Percentiles rank a stretch among this genome's conserved stretches.
Evolutionary conservation across 2,797 vertebrate species (phyloP).

Genomic region (Moxostoma hubbsi): DNA sequence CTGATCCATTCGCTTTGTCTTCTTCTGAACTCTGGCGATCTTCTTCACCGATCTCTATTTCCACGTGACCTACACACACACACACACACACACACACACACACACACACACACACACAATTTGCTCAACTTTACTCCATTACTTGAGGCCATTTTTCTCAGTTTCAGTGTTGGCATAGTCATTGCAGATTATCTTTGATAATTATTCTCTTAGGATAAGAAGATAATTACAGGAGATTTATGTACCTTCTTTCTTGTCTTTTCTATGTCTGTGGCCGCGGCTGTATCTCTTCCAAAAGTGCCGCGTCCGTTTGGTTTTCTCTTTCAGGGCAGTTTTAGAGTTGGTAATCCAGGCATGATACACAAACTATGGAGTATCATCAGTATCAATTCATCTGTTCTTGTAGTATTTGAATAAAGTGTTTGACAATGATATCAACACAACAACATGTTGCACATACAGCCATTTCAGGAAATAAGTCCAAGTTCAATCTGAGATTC

Average conservation of each 20-base stretch:
- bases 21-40: conserved; percentile 79
- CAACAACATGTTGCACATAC: not conserved
- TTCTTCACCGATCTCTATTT: conserved; percentile 84
- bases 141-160: too few relatives aligned
- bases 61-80: conserved; percentile 75
- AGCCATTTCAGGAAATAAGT: conserved; percentile 17
- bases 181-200: too few relatives aligned
- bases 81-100: conserved; percentile 21
- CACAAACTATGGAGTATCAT: conserved; percentile 83
- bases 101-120: not conserved
- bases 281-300: conserved; percentile 84
- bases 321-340: conserved; percentile 91
- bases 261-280: conserved; percentile 73
- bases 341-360: conserved; percentile 98
- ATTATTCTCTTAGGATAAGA: too few relatives aligned
- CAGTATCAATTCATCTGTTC: not conserved
- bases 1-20: conserved; percentile 87
- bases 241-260: conserved; percentile 75
- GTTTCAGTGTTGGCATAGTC: too few relatives aligned
- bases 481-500: not conserved
- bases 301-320: conserved; percentile 87
- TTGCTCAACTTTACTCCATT: too few relatives aligned
- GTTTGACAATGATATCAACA: not conserved
- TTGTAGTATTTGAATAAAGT: not conserved
- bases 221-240: too few relatives aligned